Evolutionary conservation across 35 echinoderm and acorn worm species (phyloP), one percentile per base, ranked within the genome.

Genomic region (Chiridota heheva): DNA sequence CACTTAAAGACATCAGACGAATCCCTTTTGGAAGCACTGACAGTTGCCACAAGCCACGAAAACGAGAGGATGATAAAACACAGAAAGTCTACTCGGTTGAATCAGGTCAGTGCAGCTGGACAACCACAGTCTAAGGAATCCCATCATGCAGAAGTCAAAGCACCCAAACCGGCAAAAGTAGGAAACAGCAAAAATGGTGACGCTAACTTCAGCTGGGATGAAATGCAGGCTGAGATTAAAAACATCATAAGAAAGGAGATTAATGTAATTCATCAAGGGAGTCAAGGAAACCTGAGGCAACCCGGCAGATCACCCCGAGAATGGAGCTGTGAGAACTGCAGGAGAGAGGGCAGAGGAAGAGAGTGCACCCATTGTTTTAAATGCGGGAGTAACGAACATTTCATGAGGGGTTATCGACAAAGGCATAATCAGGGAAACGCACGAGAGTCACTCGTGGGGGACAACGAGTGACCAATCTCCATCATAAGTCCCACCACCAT

Each of bases 371-470:
- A 84, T 40, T 78, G 80, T 40, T 76, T 76, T 57, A 90, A 90
- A 48, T 90, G 88, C 40, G 88, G 88, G 25, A 63, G 88, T 67
- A 49, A 70, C 1, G 60, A 85, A 15, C 88, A 90, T 44, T 49
- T 84, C 37, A 70, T 72, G 40, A 82, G 81, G 44, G 80, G 88
- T 0, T 90, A 81, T 28, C 49, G 34, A 70, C 30, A 22, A 42
- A n/a, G 42, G 27, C 27, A 44, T 37, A 24, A 45, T 41, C 27
- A 15, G 82, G 82, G 84, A 86, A 86, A 77, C 84, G 72, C 41
- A 49, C 12, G 36, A 61, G 12, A 59, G 84, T 56, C 56, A 76
- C 82, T 70, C 46, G 42, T 8, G 55, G 26, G 44, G 69, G 58
- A 77, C 73, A 78, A 25, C 40, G 53, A 61, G 71, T 78, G 72